Evolutionary conservation across 2,888 invertebrate species (phyloP), one percentile per base, ranked within the genome.

Genomic region (Tribolium freemani): DNA sequence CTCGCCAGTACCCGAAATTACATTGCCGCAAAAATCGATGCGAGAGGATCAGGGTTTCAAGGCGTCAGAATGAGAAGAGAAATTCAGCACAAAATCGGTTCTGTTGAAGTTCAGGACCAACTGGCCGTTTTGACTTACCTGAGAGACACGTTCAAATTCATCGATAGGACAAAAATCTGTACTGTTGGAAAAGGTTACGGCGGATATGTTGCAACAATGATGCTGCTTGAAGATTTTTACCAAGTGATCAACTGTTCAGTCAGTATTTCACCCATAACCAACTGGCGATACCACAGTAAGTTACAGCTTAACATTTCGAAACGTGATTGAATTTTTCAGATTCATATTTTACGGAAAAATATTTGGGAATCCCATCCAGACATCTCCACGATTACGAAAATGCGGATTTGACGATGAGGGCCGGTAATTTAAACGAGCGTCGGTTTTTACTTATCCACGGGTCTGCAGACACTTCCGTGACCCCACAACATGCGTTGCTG

Each of bases 101-200:
- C 88, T 0, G 86, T 89, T 4, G 93, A 93, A 80, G 90, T 92
- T 5, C 88, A 90, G 75, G 93, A 93, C 83, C 91, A 92, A 81
- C 86, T 92, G 45, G 87, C 87, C 3, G 87, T 87, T 4, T 78
- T 87, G 38, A 92, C 92, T n/a, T 94, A 94, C 83, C 89, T 96
- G 20, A 90, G 93, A 60, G 93, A 94, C 81, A 93, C 93, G 79
- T 88, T 95, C 63, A 92, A 92, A 84, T 96, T 93, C 87, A 93
- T 97, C 73, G 96, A 96, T 87, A 90, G 91, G 0, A 87, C 90
- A 5, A 91, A 94, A 75, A 93, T 96, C 75, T 96, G 94, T 71
- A 93, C 95, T 70, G 95, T 94, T 89, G 97, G 97, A 5, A 90
- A 90, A 88, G 96, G 96, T 2, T 97, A 96, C 87, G 97, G 97